Conservation (phyloP, 2,888 invertebrate genomes). For the Macaria notata region DNA sequence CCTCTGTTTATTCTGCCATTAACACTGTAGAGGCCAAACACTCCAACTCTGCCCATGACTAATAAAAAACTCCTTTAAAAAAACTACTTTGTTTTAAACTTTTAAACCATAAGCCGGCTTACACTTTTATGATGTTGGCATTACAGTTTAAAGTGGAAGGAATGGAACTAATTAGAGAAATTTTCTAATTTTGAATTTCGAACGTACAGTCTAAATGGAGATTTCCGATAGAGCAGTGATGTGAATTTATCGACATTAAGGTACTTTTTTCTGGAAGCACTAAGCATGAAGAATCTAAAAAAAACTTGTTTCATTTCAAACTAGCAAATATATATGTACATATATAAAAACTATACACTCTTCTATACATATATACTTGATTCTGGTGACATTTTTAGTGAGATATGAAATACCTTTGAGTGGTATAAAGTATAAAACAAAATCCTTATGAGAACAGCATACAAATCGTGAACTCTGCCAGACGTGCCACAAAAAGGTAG, state of each 20-base stretch:
- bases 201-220: conserved; percentile 26
- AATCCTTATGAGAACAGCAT: too few species aligned
- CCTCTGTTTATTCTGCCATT: conserved; percentile 57
- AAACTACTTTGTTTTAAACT: conserved; percentile 38
- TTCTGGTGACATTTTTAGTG: not conserved
- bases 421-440: too few species aligned
- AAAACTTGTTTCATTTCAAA: too few species aligned
- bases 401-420: too few species aligned
- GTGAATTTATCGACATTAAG: too few species aligned
- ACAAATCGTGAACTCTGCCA: not conserved
- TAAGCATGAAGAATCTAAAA: too few species aligned
- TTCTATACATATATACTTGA: too few species aligned
- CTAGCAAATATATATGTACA: too few species aligned
- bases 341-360: too few species aligned
- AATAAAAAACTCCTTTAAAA: conserved; percentile 54
- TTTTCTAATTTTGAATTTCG: conserved; percentile 42
- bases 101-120: conserved; percentile 31
- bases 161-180: conserved; percentile 42
- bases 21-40: conserved; percentile 56
- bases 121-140: conserved; percentile 23
- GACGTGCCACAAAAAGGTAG: conserved; percentile 10
- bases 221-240: conserved; percentile 20
- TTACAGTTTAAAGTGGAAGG: conserved; percentile 31
- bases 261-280: too few species aligned
- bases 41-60: conserved; percentile 12